Conservation (phyloP, 2,888 invertebrate species). For the Psylliodes chrysocephalus region DNA sequence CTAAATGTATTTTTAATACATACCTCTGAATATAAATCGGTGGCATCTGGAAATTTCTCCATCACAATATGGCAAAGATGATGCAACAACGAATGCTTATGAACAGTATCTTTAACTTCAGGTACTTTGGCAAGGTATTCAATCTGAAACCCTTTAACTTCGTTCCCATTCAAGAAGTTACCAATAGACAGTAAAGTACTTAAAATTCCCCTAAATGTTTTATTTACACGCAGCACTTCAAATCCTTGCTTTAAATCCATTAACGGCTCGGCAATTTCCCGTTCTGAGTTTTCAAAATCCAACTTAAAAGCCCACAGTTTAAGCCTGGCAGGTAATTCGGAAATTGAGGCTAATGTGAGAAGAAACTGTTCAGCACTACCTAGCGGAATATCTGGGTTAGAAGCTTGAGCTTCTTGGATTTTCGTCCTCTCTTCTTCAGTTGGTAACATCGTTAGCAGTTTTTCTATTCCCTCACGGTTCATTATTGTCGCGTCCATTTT, state of each 20-base stretch:
- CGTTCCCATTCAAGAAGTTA: conserved; percentile 93
- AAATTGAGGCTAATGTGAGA: conserved; percentile 94
- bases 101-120: conserved; percentile 98
- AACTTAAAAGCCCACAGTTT: conserved; percentile 98
- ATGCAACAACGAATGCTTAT: conserved; percentile 97
- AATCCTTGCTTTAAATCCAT: conserved; percentile 99
- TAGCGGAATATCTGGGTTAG: conserved; percentile 88
- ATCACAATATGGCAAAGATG: conserved; percentile 98
- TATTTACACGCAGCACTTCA: conserved; percentile 88
- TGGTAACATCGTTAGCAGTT: conserved; percentile 96
- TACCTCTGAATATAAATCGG: conserved; percentile 97
- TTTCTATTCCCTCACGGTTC: conserved; percentile 98
- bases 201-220: conserved; percentile 94
- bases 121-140: conserved; percentile 98
- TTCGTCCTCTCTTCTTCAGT: conserved; percentile 94
- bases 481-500: conserved; percentile 99
- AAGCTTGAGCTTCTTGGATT: conserved; percentile 95
- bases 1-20: too few relatives aligned
- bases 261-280: conserved; percentile 98
- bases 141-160: conserved; percentile 95
- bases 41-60: conserved; percentile 94
- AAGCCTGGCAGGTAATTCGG: conserved; percentile 91
- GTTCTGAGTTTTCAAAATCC: conserved; percentile 96
- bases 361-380: conserved; percentile 99
- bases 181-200: conserved; percentile 94